Base-by-base conservation (phyloP, 2,797 vertebrate species). In the Bradypus variegatus region DNA sequence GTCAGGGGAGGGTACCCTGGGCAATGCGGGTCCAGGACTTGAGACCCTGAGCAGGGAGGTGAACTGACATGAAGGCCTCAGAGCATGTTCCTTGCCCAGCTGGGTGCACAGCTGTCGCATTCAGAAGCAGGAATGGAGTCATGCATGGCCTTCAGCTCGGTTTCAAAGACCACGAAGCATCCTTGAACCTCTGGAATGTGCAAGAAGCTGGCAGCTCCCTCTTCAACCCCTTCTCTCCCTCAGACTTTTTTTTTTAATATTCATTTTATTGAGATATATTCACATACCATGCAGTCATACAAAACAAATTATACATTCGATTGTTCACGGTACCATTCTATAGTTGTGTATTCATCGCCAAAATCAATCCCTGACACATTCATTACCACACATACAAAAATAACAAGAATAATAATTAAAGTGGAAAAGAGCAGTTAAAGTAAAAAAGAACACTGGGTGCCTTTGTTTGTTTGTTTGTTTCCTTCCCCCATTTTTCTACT, bases 1-100 rank as follows among this genome's bases (percentile, higher is more conserved):
- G 19, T 19, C 38, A 73, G 33, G 18, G 27, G 27, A 11, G 31
- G 33, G 11, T 2, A 9, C 62, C 50, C 50, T 25, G 33, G 60
- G 69, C 33, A 38, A 38, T 7, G 2, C 62, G 87, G 86, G 29
- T 27, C 7, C 60, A 62, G 55, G 53, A 58, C 6, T 50, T 3
- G 36, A 67, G n/a, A 36, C 83, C n/a, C 65, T 29, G 33, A 36
- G 65, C 12, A 38, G 69, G n/a, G 31, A 0, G 15, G 48, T 15
- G 13, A 48, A 7, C 25, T 23, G 50, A 27, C 0, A 0, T 2
- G 31, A 45, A 58, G 58, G 48, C 13, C 60, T n/a, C 1, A 8
- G 62, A 38, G n/a, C 14, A 0, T 38, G n/a, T 50, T 70, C 41
- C 4, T 1, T 1, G 7, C 13, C 11, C 58, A 31, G 12, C 33